Evolutionary conservation across 2,888 invertebrate species (phyloP).

Genomic region (Saturnia pavonia): DNA sequence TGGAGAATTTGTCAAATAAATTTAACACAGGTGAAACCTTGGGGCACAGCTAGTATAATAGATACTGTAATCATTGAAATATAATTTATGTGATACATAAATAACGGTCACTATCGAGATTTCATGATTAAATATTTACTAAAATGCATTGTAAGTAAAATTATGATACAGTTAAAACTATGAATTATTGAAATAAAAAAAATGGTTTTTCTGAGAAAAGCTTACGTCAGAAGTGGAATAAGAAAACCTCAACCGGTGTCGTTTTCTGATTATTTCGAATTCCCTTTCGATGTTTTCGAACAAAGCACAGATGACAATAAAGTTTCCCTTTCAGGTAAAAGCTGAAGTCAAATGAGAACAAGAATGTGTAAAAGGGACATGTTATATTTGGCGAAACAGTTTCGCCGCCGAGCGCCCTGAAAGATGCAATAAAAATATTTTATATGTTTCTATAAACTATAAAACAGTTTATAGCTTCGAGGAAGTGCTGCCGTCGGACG

Average conservation of each 20-base stretch:
- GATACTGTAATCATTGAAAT: no score
- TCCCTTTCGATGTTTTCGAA: not conserved
- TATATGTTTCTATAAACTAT: conserved; percentile 46
- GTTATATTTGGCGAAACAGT: not conserved
- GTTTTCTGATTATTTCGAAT: not conserved
- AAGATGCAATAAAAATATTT: conserved; percentile 40
- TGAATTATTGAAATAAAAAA: no score
- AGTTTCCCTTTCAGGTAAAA: not conserved
- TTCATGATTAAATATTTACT: no score
- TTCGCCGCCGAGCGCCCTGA: not conserved
- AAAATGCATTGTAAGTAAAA: no score
- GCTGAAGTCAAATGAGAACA: not conserved
- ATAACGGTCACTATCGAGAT: no score
- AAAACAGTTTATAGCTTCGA: conserved; percentile 42
- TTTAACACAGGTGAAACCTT: no score
- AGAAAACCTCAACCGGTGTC: not conserved
- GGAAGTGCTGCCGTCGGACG: conserved; percentile 30
- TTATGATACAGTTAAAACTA: no score
- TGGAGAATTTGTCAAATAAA: no score
- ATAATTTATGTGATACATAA: no score
- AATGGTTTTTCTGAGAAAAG: no score
- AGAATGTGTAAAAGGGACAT: not conserved
- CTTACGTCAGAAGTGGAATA: no score
- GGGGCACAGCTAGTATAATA: no score
- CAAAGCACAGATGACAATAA: not conserved